Evolutionary conservation across 2,888 invertebrate genomes (phyloP).

Genomic region (Tetragonisca angustula): DNA sequence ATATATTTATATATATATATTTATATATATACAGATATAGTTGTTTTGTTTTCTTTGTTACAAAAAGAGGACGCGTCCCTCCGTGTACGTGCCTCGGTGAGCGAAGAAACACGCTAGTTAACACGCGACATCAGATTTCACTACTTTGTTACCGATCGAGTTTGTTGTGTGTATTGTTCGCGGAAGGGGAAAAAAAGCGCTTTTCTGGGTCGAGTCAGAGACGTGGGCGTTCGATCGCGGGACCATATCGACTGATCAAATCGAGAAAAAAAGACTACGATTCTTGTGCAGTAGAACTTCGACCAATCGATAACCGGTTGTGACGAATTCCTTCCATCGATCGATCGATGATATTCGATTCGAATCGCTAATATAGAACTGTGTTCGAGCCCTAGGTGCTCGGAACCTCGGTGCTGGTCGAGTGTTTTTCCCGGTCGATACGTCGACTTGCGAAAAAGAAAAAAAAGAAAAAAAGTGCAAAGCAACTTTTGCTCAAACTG

Average conservation of each 20-base stretch:
- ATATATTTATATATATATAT: conserved; percentile 16
- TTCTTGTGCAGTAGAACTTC: conserved; percentile 17
- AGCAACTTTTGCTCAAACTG: too few species aligned
- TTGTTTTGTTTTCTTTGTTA: conserved; percentile 19
- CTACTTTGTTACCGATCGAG: conserved; percentile 17
- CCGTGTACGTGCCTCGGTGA: too few species aligned
- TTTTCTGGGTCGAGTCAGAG: conserved; percentile 38
- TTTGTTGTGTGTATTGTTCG: too few species aligned
- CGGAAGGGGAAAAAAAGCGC: neutral
- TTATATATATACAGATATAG: conserved; percentile 9
- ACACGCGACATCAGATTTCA: conserved; percentile 6
- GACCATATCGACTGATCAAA: conserved; percentile 48
- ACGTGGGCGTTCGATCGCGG: conserved; percentile 31
- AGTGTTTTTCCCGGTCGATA: neutral
- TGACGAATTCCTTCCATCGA: neutral
- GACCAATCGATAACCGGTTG: neutral
- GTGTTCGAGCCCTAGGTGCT: neutral
- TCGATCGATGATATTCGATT: neutral
- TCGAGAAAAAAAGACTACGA: conserved; percentile 37
- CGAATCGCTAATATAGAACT: neutral
- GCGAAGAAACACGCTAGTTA: neutral
- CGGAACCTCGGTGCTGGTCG: neutral
- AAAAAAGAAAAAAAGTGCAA: too few species aligned
- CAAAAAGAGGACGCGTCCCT: neutral
- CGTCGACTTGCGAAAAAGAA: neutral